These are phyloP conservation scores for Asteroscopus sphinx DNA, from an alignment of 2,888 invertebrate genomes.

Conservation along the genomic window DNA sequence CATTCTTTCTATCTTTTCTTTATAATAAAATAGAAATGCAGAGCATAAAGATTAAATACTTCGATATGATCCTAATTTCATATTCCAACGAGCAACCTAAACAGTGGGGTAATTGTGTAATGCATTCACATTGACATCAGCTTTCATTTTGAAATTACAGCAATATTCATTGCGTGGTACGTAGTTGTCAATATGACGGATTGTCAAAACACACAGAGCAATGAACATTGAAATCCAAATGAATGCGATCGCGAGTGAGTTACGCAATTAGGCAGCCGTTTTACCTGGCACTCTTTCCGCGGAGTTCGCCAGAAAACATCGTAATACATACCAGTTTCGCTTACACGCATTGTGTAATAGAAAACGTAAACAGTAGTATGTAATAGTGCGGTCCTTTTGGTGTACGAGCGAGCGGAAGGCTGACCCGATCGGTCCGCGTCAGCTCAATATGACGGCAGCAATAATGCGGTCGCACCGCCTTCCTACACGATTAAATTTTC, in stretches of 20 bases:
- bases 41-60: conserved; percentile 12
- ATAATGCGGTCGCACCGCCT: conserved; percentile 73
- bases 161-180: too few relatives aligned
- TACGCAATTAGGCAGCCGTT: too few relatives aligned
- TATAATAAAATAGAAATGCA: too few relatives aligned
- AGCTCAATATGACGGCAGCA: conserved; percentile 79
- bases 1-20: too few relatives aligned
- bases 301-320: conserved; percentile 36
- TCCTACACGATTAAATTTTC: conserved; percentile 80
- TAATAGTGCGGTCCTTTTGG: conserved; percentile 56
- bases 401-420: conserved; percentile 61
- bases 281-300: conserved; percentile 36
- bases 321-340: conserved; percentile 29
- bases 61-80: conserved; percentile 23
- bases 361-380: conserved; percentile 58
- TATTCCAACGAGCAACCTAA: conserved; percentile 29
- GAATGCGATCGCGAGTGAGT: too few relatives aligned
- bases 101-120: too few relatives aligned
- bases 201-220: too few relatives aligned
- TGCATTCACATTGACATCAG: too few relatives aligned
- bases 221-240: too few relatives aligned
- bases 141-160: too few relatives aligned
- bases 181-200: too few relatives aligned
- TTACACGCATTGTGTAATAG: conserved; percentile 49
- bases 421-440: conserved; percentile 76